Evolutionary conservation across 2,888 invertebrate genomes (phyloP), one percentile per base, ranked within the genome.

Genomic region (Molorchus minor): DNA sequence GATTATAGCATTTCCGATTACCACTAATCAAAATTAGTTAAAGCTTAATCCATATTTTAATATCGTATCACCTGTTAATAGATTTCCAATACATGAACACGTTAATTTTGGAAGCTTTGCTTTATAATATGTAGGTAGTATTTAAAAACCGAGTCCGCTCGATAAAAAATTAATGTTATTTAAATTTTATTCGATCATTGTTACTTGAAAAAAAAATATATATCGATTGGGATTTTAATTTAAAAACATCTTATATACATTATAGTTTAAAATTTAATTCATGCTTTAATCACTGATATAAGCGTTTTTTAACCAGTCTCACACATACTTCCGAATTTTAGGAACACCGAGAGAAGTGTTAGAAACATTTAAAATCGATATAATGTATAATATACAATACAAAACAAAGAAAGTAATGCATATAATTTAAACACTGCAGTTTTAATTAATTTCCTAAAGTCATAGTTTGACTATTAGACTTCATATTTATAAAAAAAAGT

Each of bases 1-100:
- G n/a, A 10, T 15, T 45, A 21, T 13, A 20, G 15, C 21, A 20
- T n/a, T 21, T 36, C 13, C 36, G 30, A 21, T 16, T 17, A 16
- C 15, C 36, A 25, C 8, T 10, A 49, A 15, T 38, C 38, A 25
- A 33, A 35, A 47, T 43, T 19, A 35, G 2, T 49, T 49, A 41
- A 5, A 43, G 13, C 13, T 10, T 15, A 21, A 3, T 13, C 12
- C 13, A 13, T 13, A 13, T 43, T 21, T 43, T 20, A 25, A 25
- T 13, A 21, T 43, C 33, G 12, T 33, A 33, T 33, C 33, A 33
- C 33, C 12, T 33, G n/a, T 33, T n/a, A 33, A 33, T 33, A 33
- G 20, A 43, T 43, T 20, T 21, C 12, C 25, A 21, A 13, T 21
- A 41, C 17, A 33, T 33, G 33, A 33, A 12, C 33, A 33, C 33